Evolutionary conservation across 2,113 vertebrate species (phyloP), one percentile per base, ranked within the genome.

Genomic region (Oreotrochilus melanogaster): DNA sequence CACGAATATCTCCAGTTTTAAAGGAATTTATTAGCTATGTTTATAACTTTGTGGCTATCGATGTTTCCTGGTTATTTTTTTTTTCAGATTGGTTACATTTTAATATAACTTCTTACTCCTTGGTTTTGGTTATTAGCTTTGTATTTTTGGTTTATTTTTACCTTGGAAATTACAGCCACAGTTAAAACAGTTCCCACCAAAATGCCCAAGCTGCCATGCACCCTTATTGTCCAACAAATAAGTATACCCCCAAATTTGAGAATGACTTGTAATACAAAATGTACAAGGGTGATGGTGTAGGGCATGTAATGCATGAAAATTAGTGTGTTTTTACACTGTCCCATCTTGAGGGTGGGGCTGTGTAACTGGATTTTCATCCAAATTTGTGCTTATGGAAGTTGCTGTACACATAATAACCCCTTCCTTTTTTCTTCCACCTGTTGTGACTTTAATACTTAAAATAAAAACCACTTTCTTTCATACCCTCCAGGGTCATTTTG

Each of bases 181-280:
- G 25, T 53, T 79, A 14, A 3, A 67, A 35, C 2, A 3, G 8
- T 62, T 47, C 7, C 17, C 14, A 8, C 24, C 25, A 47, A 51
- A 62, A n/a, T 12, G 14, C 0, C 1, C 33, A 27, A 62, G n/a
- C 37, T 56, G 28, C 14, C 8, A 0, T 39, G 22, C 5, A 21
- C 13, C 25, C 54, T 18, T 30, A 45, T 16, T 21, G 15, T 48
- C 22, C 17, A 69, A 35, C 10, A 64, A 10, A 18, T 14, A 19
- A 10, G 51, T 9, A 12, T 9, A 24, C 5, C 14, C 10, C 23
- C 23, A 35, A 7, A 39, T 84, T 3, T 67, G 39, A 11, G 18
- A 24, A 7, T 74, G 14, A 42, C 10, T 78, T 60, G 10, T 51
- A 27, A 11, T 31, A 25, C 33, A 14, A 56, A 50, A 51, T 31